These are phyloP conservation scores for Protaetia brevitarsis DNA, from an alignment of 1,140 invertebrate species.

Conservation along the genomic window DNA sequence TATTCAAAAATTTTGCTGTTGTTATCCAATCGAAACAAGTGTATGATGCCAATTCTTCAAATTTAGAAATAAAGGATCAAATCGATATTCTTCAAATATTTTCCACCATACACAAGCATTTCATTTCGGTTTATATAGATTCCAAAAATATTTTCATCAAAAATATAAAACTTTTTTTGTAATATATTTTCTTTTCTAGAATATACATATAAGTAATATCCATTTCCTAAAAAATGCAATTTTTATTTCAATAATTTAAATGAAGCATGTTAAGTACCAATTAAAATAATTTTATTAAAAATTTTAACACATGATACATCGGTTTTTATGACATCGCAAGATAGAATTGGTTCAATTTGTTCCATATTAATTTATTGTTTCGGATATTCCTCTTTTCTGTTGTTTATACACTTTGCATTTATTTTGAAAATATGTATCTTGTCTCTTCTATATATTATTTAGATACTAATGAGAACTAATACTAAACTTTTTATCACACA, in stretches of 20 bases:
- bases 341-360: too few relatives aligned
- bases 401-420: too few relatives aligned
- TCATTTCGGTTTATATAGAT: constrained; percentile 44
- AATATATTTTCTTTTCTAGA: constrained; percentile 37
- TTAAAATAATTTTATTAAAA: constrained; percentile 45
- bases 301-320: constrained; percentile 51
- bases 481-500: too few relatives aligned
- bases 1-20: constrained; percentile 41
- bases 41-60: constrained; percentile 31
- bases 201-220: constrained; percentile 48
- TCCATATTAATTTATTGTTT: too few relatives aligned
- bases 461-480: too few relatives aligned
- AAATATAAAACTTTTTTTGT: constrained; percentile 44
- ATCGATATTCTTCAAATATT: constrained; percentile 44
- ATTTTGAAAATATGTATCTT: too few relatives aligned
- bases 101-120: constrained; percentile 52
- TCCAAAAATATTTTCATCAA: constrained; percentile 53
- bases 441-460: too few relatives aligned
- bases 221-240: constrained; percentile 50
- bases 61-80: constrained; percentile 34
- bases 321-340: constrained; percentile 43
- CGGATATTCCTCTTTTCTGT: too few relatives aligned
- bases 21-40: constrained; percentile 41
- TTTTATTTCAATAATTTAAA: constrained; percentile 20
- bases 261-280: constrained; percentile 41